These are phyloP conservation scores for Oreotrochilus melanogaster DNA, from an alignment of 2,113 vertebrate species.

Conservation along the genomic window DNA sequence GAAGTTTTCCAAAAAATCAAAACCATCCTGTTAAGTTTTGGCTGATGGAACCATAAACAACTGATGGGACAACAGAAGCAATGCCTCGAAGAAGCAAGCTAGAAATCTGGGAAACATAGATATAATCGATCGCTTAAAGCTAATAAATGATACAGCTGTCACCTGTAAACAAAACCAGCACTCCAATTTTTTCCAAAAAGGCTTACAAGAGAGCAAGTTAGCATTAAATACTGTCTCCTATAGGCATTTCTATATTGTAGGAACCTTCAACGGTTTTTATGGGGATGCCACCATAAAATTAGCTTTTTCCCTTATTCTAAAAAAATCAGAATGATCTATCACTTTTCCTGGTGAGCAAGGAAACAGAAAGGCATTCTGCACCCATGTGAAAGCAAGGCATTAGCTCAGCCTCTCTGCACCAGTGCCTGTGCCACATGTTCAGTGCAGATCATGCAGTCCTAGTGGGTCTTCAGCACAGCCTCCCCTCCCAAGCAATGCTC, in stretches of 20 bases:
- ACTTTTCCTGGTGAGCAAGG: neutral
- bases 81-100: neutral
- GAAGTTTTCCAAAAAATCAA: constrained; percentile 22
- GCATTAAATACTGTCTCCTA: neutral
- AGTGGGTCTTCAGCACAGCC: rapidly evolving
- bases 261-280: neutral
- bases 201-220: neutral
- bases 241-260: neutral
- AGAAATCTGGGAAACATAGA: constrained; percentile 30
- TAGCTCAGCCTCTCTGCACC: neutral
- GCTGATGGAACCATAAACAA: neutral
- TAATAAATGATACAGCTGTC: constrained; percentile 51
- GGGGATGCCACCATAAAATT: neutral
- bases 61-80: constrained; percentile 48
- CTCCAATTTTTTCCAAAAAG: neutral
- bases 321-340: neutral
- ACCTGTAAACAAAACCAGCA: neutral
- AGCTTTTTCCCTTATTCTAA: neutral
- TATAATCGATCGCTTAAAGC: constrained; percentile 41
- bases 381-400: neutral
- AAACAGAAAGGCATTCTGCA: neutral
- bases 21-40: constrained; percentile 14
- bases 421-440: rapidly evolving
- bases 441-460: rapidly evolving
- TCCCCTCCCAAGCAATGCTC: rapidly evolving